Conservation (phyloP, 2,113 vertebrate species). For the Phalacrocorax carbo region DNA sequence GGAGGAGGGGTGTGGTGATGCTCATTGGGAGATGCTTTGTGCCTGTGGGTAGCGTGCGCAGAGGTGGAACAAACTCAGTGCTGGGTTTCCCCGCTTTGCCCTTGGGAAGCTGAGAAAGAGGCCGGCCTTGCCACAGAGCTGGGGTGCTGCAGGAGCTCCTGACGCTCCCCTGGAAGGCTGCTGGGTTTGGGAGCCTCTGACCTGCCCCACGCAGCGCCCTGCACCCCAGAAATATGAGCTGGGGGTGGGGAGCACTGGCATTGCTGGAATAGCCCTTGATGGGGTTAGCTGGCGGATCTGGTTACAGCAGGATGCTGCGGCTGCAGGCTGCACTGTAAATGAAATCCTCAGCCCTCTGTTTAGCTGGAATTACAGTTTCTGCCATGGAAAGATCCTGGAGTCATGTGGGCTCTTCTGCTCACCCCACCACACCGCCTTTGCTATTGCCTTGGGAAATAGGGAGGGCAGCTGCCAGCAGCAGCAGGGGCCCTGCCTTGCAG, state of each 20-base stretch:
- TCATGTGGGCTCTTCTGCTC: conserved; percentile 12
- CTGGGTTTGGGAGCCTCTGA: neutral
- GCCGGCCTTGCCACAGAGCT: neutral
- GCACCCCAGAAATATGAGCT: neutral
- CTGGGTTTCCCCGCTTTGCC: neutral
- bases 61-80: neutral
- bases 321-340: neutral
- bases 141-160: neutral
- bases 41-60: fast-evolving
- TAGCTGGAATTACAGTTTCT: conserved; percentile 45
- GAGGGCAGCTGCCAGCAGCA: neutral
- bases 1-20: neutral
- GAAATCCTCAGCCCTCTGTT: neutral
- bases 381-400: conserved; percentile 1
- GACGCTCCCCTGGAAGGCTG: neutral
- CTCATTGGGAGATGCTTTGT: neutral
- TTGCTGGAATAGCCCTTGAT: conserved; percentile 27
- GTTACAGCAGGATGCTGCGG: conserved; percentile 15
- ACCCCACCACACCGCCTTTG: neutral
- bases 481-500: neutral
- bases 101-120: neutral
- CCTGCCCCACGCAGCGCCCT: neutral
- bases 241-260: neutral
- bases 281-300: conserved; percentile 13
- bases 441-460: conserved; percentile 24